These are phyloP conservation scores for Cyprinodon diabolis DNA, from an alignment of 2,797 vertebrate genomes.

Conservation along the genomic window DNA sequence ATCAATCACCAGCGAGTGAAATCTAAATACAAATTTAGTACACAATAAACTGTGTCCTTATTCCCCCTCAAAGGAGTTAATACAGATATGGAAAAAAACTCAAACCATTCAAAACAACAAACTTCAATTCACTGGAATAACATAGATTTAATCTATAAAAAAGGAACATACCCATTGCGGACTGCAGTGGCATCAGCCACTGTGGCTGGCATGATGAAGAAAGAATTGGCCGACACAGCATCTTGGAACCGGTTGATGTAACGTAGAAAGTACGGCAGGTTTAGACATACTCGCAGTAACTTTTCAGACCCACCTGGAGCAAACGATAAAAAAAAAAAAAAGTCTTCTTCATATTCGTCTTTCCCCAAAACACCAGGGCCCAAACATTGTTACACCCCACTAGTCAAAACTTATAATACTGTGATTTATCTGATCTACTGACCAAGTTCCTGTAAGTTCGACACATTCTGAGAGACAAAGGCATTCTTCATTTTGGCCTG, in stretches of 20 bases:
- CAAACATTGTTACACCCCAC: background rate
- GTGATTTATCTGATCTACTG: slow-evolving; percentile 45
- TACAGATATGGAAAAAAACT: background rate
- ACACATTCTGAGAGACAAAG: slow-evolving; percentile 97
- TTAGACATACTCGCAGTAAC: slow-evolving; percentile 95
- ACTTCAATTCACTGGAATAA: background rate
- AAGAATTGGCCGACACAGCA: slow-evolving; percentile 95
- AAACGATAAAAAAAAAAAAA: background rate
- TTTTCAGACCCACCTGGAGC: slow-evolving; percentile 95
- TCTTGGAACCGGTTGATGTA: slow-evolving; percentile 99
- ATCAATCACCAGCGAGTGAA: slow-evolving; percentile 97
- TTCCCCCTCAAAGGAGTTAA: background rate
- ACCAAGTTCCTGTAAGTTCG: slow-evolving; percentile 98
- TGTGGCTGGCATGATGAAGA: slow-evolving; percentile 99
- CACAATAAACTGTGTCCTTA: background rate
- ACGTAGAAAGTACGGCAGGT: slow-evolving; percentile 96
- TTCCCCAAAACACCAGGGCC: background rate
- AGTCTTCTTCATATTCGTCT: background rate
- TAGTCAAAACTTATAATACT: background rate
- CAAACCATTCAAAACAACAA: background rate
- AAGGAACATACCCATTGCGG: slow-evolving; percentile 89
- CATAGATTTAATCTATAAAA: background rate
- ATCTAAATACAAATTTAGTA: slow-evolving; percentile 73
- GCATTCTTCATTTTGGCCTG: slow-evolving; percentile 95
- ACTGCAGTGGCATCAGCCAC: slow-evolving; percentile 98